Conservation (phyloP, 2,113 vertebrate species). For the Platichthys stellatus region DNA sequence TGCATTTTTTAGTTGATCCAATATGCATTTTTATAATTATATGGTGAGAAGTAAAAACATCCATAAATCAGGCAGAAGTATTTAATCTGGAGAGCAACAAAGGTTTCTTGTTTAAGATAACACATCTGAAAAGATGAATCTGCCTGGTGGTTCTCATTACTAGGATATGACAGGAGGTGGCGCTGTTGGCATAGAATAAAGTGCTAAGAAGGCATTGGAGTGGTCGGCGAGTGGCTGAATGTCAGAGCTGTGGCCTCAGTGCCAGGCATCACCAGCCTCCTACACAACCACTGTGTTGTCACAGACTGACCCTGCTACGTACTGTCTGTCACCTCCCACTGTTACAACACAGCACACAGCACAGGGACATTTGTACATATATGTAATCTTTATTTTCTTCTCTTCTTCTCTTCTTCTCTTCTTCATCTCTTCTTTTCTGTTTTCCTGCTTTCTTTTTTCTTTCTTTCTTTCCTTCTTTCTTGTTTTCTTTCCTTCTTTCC, state of each 20-base stretch:
- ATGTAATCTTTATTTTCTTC: neutral
- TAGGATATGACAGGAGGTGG: constrained; percentile 49
- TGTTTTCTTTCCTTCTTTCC: too few species aligned
- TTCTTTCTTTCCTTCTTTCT: neutral
- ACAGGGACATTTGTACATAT: neutral
- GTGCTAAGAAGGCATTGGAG: neutral
- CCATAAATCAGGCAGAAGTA: too few species aligned
- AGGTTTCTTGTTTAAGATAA: too few species aligned
- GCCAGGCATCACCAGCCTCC: constrained; percentile 73
- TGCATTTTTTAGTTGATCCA: too few species aligned
- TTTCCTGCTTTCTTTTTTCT: neutral
- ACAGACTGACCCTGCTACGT: constrained; percentile 23
- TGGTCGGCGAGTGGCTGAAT: constrained; percentile 2
- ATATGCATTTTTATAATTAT: too few species aligned
- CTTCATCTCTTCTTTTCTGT: neutral
- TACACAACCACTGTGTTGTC: constrained; percentile 71
- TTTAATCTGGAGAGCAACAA: too few species aligned
- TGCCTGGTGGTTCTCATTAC: neutral
- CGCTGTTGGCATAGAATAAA: constrained; percentile 31
- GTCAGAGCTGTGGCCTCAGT: constrained; percentile 49
- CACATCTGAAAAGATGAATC: too few species aligned
- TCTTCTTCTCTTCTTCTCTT: too few species aligned
- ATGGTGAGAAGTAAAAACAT: too few species aligned
- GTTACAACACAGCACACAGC: constrained; percentile 4
- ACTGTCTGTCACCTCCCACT: constrained; percentile 29